Percentiles rank a stretch among this genome's conserved stretches.
Conservation (phyloP, 2,797 vertebrate genomes). For the Lepilemur ruficaudatus region DNA sequence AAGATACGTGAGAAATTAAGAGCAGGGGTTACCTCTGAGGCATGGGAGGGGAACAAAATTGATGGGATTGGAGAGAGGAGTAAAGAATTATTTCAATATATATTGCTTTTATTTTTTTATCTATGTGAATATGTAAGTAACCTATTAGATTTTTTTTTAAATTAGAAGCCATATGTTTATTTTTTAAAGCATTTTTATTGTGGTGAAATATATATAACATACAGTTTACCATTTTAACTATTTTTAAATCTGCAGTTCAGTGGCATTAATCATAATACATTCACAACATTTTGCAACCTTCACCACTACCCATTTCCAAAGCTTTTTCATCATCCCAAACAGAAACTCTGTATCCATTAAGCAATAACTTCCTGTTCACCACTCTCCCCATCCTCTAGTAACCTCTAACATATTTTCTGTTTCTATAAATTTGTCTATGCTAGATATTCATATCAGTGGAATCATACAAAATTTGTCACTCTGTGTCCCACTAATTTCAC, state of each 20-base stretch:
- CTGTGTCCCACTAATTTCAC: not conserved
- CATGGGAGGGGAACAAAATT: not conserved
- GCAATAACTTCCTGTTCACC: not conserved
- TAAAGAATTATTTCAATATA: not conserved
- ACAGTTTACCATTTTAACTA: not conserved
- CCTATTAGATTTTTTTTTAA: not conserved
- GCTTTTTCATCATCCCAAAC: not conserved
- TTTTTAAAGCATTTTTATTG: not conserved
- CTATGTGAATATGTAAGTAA: not conserved
- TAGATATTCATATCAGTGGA: not conserved
- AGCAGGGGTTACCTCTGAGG: not conserved
- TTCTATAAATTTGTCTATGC: not conserved
- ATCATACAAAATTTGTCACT: not conserved
- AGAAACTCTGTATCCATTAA: not conserved
- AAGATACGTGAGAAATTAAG: not conserved
- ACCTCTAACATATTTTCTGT: not conserved
- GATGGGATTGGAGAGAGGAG: not conserved
- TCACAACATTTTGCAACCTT: not conserved
- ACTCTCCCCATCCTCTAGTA: not conserved
- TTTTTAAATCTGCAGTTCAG: not conserved
- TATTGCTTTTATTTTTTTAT: not conserved
- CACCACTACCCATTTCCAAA: not conserved
- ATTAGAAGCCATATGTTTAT: not conserved
- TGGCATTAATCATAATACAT: not conserved
- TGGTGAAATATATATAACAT: not conserved